Percentiles rank a stretch among this genome's conserved stretches.
phyloP scores from a whole-genome alignment of 2,888 invertebrate genomes.

The Noctua comes region DNA sequence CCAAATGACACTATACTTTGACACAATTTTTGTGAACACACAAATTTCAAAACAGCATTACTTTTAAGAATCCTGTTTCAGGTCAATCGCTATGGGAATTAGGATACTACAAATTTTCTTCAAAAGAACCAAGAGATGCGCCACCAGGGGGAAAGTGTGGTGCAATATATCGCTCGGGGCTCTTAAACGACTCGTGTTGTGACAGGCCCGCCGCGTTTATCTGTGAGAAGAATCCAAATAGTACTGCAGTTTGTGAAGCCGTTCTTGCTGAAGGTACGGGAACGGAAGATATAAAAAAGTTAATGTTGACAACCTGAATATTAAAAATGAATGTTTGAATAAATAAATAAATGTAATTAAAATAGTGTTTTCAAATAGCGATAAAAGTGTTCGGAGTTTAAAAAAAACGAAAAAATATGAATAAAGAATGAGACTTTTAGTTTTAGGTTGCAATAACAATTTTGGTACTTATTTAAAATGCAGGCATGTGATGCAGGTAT shows the following conservation, averaged over 20 bases:
- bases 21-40: neutral
- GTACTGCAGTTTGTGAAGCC: constrained; percentile 13
- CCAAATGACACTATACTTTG: neutral
- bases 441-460: no score
- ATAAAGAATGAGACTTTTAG: no score
- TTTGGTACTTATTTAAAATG: no score
- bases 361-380: neutral
- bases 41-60: neutral
- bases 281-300: no score
- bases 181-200: constrained; percentile 73
- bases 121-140: constrained; percentile 71
- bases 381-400: no score
- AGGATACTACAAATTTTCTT: constrained; percentile 72
- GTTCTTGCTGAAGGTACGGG: no score
- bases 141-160: constrained; percentile 71
- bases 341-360: neutral
- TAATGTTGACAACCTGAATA: neutral
- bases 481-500: no score
- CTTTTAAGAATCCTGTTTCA: constrained; percentile 44
- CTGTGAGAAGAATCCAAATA: constrained; percentile 52
- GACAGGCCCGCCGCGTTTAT: constrained; percentile 31
- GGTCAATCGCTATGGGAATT: constrained; percentile 72
- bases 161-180: constrained; percentile 65
- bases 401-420: no score
- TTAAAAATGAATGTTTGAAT: neutral